phyloP scores from a whole-genome alignment of 2,113 vertebrate species.

The Alethe castanea region DNA sequence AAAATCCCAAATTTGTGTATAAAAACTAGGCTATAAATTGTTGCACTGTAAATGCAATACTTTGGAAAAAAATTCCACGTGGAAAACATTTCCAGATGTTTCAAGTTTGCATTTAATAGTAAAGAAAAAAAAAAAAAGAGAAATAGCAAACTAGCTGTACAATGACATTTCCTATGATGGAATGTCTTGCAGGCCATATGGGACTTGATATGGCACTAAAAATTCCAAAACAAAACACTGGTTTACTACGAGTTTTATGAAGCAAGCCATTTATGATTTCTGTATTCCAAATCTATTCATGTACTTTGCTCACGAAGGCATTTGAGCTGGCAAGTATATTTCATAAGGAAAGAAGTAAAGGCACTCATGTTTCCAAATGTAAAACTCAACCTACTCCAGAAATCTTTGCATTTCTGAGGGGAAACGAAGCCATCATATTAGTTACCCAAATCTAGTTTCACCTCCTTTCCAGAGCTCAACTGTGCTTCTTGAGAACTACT shows the following conservation, averaged over 20 bases:
- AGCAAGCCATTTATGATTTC: constrained; percentile 30
- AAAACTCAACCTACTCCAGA: constrained; percentile 46
- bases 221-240: background rate
- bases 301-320: constrained; percentile 37
- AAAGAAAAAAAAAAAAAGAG: background rate
- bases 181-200: constrained; percentile 27
- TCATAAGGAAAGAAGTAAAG: constrained; percentile 69
- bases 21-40: constrained; percentile 73
- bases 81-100: constrained; percentile 67
- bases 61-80: constrained; percentile 65
- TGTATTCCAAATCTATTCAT: constrained; percentile 47
- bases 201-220: background rate
- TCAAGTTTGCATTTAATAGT: constrained; percentile 60
- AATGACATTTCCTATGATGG: background rate
- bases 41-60: constrained; percentile 69
- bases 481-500: constrained; percentile 61
- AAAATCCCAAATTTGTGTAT: constrained; percentile 66
- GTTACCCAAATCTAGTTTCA: constrained; percentile 48
- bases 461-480: constrained; percentile 54
- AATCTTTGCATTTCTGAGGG: constrained; percentile 28
- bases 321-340: constrained; percentile 57
- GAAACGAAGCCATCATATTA: constrained; percentile 5
- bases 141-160: constrained; percentile 26
- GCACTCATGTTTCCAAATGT: constrained; percentile 70
- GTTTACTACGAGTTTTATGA: constrained; percentile 34